These are phyloP conservation scores for Silurus asotus DNA, from an alignment of 2,113 vertebrate species.

Conservation along the genomic window DNA sequence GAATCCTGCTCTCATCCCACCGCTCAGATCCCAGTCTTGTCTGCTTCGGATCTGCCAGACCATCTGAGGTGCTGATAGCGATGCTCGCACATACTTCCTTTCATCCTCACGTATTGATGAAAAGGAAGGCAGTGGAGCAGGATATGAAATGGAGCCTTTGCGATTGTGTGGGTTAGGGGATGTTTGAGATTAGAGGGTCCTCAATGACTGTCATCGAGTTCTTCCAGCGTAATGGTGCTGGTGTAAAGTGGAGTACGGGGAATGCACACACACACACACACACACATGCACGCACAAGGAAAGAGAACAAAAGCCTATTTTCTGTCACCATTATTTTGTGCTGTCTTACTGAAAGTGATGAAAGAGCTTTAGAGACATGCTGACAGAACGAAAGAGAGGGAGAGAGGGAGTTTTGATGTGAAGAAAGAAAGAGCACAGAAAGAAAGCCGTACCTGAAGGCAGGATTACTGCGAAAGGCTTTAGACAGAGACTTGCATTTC, in stretches of 20 bases:
- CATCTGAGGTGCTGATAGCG: constrained; percentile 18
- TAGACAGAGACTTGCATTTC: not conserved
- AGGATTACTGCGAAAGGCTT: constrained; percentile 33
- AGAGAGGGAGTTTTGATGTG: not conserved
- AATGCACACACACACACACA: not conserved
- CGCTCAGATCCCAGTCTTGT: not conserved
- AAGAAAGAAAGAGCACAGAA: not conserved
- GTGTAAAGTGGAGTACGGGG: constrained; percentile 10
- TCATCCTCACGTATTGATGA: not conserved
- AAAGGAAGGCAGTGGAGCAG: not conserved
- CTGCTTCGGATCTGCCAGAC: not conserved
- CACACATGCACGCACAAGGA: not conserved
- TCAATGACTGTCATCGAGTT: not conserved
- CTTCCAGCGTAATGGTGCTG: not conserved
- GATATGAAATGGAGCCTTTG: not conserved
- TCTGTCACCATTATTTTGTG: constrained; percentile 3
- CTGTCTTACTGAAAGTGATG: constrained; percentile 26
- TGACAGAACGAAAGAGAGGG: constrained; percentile 4
- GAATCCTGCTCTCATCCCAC: not conserved
- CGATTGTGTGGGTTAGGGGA: constrained; percentile 17
- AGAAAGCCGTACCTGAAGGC: constrained; percentile 1
- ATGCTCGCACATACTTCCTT: constrained; percentile 18
- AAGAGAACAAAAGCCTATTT: constrained; percentile 4
- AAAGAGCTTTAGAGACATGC: constrained; percentile 6
- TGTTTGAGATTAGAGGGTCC: constrained; percentile 22